Base-by-base conservation (phyloP, 2,113 vertebrate genomes). In the Neofelis nebulosa region DNA sequence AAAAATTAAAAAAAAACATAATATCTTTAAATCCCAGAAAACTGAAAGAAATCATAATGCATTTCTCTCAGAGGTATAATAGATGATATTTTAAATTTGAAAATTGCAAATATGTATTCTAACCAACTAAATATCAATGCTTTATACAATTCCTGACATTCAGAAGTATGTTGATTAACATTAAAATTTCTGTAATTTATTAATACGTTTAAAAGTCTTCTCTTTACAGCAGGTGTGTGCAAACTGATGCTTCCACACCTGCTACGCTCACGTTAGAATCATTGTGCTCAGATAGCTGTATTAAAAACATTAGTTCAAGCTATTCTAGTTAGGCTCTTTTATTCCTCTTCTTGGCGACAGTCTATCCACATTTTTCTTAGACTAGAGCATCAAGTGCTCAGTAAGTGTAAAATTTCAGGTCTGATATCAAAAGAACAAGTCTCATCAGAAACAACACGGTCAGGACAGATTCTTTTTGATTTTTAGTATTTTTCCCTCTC, bases 181-280 rank as follows among this genome's bases (percentile, higher is more conserved):
- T 68, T 33, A 71, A 71, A n/a, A 21, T 74, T 74, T 74, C 71
- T 36, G 5, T 61, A 69, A n/a, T 33, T 15, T 50, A 31, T 8
- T 57, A 36, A 38, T 31, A 11, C 21, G 16, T 31, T 73, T 83
- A 23, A 38, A 66, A 27, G 50, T 48, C 76, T 85, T 69, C 68
- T 38, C 89, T 63, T 14, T 41, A 5, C 38, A 21, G 45, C 7
- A 57, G n/a, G 3, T 21, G 25, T 80, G 33, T 38, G 14, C n/a
- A 19, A 15, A 33, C 14, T 5, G 15, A 33, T 12, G 14, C 4
- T 21, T 19, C 25, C 38, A 31, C 0, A 36, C n/a, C 31, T 45
- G 19, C 10, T 4, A 1, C 5, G 12, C 31, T 23, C 16, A 33
- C 0, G 3, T 33, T 14, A 29, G 45, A 14, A 3, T 31, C 38